phyloP scores from a whole-genome alignment of 2,888 invertebrate genomes.

The Caenorhabditis sp. region DNA sequence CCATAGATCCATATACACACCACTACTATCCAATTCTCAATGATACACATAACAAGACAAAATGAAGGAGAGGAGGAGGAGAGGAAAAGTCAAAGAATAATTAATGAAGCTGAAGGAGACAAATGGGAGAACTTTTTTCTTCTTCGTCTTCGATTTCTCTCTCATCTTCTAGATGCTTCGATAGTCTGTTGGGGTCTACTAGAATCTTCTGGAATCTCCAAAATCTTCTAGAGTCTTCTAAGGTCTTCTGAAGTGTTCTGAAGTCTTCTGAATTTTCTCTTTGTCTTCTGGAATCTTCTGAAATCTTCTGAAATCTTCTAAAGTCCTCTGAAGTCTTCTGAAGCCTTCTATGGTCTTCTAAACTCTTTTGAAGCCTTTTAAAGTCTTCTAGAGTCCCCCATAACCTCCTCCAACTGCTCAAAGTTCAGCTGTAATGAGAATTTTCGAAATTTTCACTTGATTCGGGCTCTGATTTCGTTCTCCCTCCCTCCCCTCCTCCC shows the following conservation, averaged over 20 bases:
- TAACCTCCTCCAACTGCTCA: neutral
- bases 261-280: neutral
- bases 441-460: no score
- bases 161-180: no score
- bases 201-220: no score
- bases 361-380: no score
- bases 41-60: neutral
- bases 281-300: no score
- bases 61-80: neutral
- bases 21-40: neutral
- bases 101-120: slow-evolving; percentile 26
- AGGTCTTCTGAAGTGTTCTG: neutral
- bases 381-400: neutral
- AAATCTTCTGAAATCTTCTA: no score
- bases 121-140: neutral
- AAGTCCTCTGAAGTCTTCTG: no score
- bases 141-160: neutral
- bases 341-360: no score
- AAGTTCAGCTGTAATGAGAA: slow-evolving; percentile 13
- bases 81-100: slow-evolving; percentile 33
- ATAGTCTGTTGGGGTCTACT: no score
- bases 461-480: neutral
- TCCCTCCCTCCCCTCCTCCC: no score
- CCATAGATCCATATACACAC: no score
- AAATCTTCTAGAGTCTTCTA: neutral